Conservation (phyloP, 2,113 vertebrate genomes). For the Mustelus asterias region DNA sequence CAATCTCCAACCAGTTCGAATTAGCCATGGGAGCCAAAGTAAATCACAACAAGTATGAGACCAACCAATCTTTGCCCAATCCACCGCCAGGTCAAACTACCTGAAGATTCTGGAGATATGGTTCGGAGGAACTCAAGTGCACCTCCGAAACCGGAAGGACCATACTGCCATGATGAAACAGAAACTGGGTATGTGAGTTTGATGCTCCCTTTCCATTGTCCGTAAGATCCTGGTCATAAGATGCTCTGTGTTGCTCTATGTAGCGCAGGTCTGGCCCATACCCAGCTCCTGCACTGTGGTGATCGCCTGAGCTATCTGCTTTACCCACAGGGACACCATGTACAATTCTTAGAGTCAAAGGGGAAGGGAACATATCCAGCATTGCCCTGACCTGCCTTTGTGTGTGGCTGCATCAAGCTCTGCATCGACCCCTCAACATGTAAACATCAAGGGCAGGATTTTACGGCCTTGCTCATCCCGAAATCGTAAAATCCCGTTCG, state of each 20-base stretch:
- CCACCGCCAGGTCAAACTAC: background rate
- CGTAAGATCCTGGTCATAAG: background rate
- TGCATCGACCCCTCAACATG: background rate
- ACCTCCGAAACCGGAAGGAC: background rate
- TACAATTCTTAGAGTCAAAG: background rate
- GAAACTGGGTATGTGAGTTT: background rate
- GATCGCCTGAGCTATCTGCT: background rate
- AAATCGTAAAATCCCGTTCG: too few relatives aligned
- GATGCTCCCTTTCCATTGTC: background rate
- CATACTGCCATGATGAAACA: background rate
- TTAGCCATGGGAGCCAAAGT: background rate
- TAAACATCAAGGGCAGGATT: background rate
- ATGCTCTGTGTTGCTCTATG: background rate
- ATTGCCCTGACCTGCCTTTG: background rate
- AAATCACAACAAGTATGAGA: background rate
- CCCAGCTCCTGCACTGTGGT: background rate
- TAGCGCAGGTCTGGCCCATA: background rate
- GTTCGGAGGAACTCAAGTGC: too few relatives aligned
- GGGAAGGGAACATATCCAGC: background rate
- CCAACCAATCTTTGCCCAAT: background rate
- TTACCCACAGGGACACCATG: background rate
- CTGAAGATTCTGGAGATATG: background rate
- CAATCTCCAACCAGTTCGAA: background rate
- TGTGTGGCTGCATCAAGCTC: background rate
- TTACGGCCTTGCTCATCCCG: too few relatives aligned